phyloP scores from a whole-genome alignment of 2,888 invertebrate genomes.

The Drosophila hawaiiensis region DNA sequence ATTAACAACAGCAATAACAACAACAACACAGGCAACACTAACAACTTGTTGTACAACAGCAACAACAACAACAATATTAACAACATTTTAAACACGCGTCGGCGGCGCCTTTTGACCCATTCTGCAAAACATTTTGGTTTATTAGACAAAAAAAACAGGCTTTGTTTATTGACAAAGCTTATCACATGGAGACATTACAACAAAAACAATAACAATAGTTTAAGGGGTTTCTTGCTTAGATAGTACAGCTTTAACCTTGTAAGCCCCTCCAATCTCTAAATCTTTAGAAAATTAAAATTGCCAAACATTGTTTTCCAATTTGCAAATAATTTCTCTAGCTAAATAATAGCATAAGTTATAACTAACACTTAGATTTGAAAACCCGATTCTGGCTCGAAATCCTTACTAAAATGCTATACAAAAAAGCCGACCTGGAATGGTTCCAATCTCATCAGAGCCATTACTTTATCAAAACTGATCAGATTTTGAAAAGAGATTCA shows the following conservation, averaged over 20 bases:
- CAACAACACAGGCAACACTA: constrained; percentile 7
- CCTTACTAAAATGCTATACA: too few species aligned
- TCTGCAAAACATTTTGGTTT: constrained; percentile 15
- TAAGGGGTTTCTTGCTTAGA: not conserved
- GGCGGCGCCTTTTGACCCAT: constrained; percentile 52
- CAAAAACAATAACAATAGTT: not conserved
- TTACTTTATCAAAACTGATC: too few species aligned
- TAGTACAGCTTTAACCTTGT: not conserved
- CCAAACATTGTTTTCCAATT: not conserved
- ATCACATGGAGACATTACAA: not conserved
- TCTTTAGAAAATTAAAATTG: not conserved
- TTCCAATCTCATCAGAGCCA: not conserved
- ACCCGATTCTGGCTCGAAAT: too few species aligned
- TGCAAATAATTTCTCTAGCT: not conserved
- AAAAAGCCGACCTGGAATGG: not conserved
- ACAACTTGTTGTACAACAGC: constrained; percentile 28
- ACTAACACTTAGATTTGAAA: not conserved
- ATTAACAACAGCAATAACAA: constrained; percentile 31
- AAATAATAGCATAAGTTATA: not conserved
- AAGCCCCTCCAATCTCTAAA: not conserved
- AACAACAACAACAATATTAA: not conserved
- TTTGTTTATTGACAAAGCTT: not conserved
- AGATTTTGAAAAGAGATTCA: not conserved
- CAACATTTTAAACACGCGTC: constrained; percentile 33
- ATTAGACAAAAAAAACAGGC: not conserved